phyloP scores from a whole-genome alignment of 2,888 invertebrate species.

The Lepidonotus clava region DNA sequence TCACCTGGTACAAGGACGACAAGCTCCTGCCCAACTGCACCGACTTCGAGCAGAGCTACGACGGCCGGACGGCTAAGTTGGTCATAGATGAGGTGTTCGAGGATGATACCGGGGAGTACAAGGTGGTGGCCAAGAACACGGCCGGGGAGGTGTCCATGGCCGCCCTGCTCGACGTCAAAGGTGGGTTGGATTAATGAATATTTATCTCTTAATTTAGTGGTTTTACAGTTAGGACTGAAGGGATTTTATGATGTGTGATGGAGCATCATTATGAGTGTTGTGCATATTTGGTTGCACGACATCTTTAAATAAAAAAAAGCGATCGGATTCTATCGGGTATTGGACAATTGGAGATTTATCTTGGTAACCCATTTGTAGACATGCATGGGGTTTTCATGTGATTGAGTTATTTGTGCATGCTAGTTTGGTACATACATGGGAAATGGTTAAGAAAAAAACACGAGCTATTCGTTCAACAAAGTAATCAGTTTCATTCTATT shows the following conservation, averaged over 20 bases:
- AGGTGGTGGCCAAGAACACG: conserved; percentile 70
- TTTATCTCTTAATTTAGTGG: too few species aligned
- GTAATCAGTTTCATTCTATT: too few species aligned
- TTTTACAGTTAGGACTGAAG: too few species aligned
- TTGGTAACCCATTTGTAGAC: not conserved
- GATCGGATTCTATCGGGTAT: not conserved
- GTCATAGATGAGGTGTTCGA: conserved; percentile 67
- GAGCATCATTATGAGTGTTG: not conserved
- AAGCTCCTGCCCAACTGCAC: conserved; percentile 68
- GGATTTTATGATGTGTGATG: too few species aligned
- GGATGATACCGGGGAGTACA: conserved; percentile 70
- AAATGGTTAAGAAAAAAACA: too few species aligned
- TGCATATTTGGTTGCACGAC: not conserved
- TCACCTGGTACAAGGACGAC: conserved; percentile 72
- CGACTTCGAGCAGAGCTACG: conserved; percentile 70
- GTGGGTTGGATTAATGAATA: too few species aligned
- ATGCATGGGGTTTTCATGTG: not conserved
- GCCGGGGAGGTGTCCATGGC: conserved; percentile 68
- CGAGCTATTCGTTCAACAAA: too few species aligned
- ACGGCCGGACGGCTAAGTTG: conserved; percentile 68
- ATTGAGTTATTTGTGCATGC: too few species aligned
- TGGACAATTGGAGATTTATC: not conserved
- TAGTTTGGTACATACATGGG: too few species aligned
- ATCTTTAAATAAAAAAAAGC: not conserved
- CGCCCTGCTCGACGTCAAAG: conserved; percentile 64